Base-by-base conservation (phyloP, 2,797 vertebrate species). In the Sparidentex hasta region DNA sequence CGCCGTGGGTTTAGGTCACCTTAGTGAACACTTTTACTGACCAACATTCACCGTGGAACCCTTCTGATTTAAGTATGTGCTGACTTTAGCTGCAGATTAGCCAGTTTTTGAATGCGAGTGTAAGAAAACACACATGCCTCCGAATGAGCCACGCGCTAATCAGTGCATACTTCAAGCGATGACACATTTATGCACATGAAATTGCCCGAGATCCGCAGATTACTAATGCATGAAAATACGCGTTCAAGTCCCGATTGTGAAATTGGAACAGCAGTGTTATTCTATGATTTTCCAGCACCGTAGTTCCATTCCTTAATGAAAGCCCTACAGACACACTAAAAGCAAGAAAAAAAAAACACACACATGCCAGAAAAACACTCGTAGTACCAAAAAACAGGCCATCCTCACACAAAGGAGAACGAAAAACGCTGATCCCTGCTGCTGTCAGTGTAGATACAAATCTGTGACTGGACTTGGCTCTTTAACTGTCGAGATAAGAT, bases 301-400 rank as follows among this genome's bases (percentile, higher is more conserved):
- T 18, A 17, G 14, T 48, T 52, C 0, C 1, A 25, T 27, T 51
- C 29, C 74, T 66, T 55, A 9, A 52, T 73, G 9, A 85, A 82
- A 70, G 17, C 56, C 47, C 21, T 70, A 21, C 21, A 86, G 64
- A 71, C 56, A 33, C 50, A 59, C 41, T 71, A 25, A 14, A 73
- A 48, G 27, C 59, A 85, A 38, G 33, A 38, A 21, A 54, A 48
- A 76, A 33, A 76, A 33, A 33, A 33, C 27, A 3, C 16, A 46
- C 17, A 56, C 41, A 48, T 46, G 38, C 44, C 47, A 73, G 7
- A 54, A 21, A 81, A 57, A 67, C 50, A 69, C 65, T 75, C 63
- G 71, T 27, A 71, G 59, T 23, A 67, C 71, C 51, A 29, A 74
- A 82, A 87, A 78, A 29, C 74, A 81, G 76, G 73, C 56, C 59